Percentiles rank a stretch among this genome's conserved stretches.
phyloP scores from a whole-genome alignment of 1,140 invertebrate species.

The Lasioglossum baleicum region DNA sequence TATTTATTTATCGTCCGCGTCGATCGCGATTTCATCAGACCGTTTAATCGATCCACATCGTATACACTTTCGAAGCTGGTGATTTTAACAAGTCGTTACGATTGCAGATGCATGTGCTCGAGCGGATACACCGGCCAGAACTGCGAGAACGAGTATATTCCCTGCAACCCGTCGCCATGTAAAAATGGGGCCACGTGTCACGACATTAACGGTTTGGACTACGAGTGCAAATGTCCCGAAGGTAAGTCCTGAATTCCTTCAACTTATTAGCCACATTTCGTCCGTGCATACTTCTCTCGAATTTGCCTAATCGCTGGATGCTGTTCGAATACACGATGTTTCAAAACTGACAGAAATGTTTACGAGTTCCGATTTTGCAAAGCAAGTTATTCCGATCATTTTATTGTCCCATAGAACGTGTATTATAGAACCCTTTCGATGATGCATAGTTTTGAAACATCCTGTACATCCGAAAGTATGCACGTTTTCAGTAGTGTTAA shows the following conservation, averaged over 20 bases:
- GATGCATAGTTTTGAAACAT: no score
- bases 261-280: not conserved
- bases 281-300: not conserved
- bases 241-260: constrained; percentile 83
- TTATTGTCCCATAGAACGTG: no score
- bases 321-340: not conserved
- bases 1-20: constrained; percentile 25
- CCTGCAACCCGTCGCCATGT: constrained; percentile 94
- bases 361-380: no score
- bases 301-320: no score
- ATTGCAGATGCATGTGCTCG: constrained; percentile 91
- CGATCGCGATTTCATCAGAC: constrained; percentile 13
- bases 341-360: no score
- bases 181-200: constrained; percentile 92
- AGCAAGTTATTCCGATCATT: no score
- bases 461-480: no score
- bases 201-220: constrained; percentile 86
- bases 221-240: constrained; percentile 91
- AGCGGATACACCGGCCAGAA: constrained; percentile 93
- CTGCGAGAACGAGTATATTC: constrained; percentile 94
- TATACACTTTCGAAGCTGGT: not conserved
- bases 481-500: no score
- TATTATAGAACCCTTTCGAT: no score
- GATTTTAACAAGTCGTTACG: constrained; percentile 33
- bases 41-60: constrained; percentile 15